Evolutionary conservation across 2,797 vertebrate genomes (phyloP).

Genomic region (Propithecus deckenii): DNA sequence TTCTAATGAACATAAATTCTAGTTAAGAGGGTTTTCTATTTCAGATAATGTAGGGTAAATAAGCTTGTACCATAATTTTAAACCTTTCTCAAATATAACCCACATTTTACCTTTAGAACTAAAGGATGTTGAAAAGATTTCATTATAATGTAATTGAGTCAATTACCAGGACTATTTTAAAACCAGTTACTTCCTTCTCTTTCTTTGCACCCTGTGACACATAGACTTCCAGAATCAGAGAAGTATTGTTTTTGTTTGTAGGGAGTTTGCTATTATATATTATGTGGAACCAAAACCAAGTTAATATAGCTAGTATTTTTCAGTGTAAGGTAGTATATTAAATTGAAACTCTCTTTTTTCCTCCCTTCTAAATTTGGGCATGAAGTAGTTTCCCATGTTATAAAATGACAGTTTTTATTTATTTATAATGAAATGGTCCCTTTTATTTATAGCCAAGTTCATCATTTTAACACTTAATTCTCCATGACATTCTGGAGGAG

Average conservation of each 20-base stretch:
- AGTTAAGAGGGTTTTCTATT: background rate
- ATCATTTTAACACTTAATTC: conserved; percentile 63
- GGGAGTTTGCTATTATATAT: background rate
- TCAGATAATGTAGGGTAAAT: background rate
- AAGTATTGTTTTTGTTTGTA: conserved; percentile 60
- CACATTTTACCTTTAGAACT: conserved; percentile 52
- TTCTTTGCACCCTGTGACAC: conserved; percentile 50
- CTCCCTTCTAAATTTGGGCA: background rate
- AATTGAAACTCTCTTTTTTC: conserved; percentile 28
- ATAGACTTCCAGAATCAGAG: conserved; percentile 40
- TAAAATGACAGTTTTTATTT: conserved; percentile 53
- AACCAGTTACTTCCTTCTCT: conserved; percentile 56
- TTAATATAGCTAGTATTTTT: conserved; percentile 12
- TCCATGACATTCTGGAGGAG: conserved; percentile 47
- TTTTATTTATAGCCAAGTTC: conserved; percentile 62
- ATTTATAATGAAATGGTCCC: conserved; percentile 47
- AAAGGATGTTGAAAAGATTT: conserved; percentile 24
- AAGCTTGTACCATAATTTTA: background rate
- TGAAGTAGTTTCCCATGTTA: background rate
- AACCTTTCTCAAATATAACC: conserved; percentile 45
- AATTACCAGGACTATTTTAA: conserved; percentile 50
- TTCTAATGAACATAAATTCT: background rate
- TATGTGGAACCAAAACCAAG: background rate
- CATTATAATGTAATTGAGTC: conserved; percentile 52
- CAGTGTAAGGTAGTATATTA: background rate